These are phyloP conservation scores for Anagrus nilaparvatae DNA, from an alignment of 1,140 invertebrate genomes.

Conservation along the genomic window DNA sequence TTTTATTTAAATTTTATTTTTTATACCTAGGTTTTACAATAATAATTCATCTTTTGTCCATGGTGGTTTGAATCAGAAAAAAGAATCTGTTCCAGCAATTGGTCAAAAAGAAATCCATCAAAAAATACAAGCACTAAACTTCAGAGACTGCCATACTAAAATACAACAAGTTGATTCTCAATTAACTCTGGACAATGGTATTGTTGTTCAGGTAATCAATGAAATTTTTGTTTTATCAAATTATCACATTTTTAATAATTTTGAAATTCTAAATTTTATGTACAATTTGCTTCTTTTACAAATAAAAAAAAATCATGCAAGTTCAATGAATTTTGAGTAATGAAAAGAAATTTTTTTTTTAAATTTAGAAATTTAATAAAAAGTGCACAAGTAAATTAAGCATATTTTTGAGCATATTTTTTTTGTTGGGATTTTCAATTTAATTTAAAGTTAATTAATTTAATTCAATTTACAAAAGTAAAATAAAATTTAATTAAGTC, in stretches of 20 bases:
- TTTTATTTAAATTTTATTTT: slow-evolving; percentile 1
- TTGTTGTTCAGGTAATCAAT: slow-evolving; percentile 74
- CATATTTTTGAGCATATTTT: too few species aligned
- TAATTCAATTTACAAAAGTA: too few species aligned
- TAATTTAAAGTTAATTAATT: background rate
- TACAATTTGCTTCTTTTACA: too few species aligned
- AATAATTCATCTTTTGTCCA: slow-evolving; percentile 92
- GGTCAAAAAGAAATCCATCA: slow-evolving; percentile 93
- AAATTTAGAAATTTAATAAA: too few species aligned
- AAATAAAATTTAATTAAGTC: too few species aligned
- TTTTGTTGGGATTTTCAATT: too few species aligned
- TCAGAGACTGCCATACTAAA: slow-evolving; percentile 93
- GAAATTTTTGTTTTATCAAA: slow-evolving; percentile 1
- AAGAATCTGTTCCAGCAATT: slow-evolving; percentile 75
- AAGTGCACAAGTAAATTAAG: too few species aligned
- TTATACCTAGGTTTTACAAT: slow-evolving; percentile 85
- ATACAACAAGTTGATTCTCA: slow-evolving; percentile 89
- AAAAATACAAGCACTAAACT: slow-evolving; percentile 90
- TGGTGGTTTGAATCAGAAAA: slow-evolving; percentile 74
- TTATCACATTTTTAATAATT: background rate
- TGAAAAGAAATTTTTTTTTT: too few species aligned
- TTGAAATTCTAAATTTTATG: too few species aligned
- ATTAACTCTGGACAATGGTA: slow-evolving; percentile 83
- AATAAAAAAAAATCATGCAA: too few species aligned
- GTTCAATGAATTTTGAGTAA: too few species aligned